Conservation (phyloP, 2,797 vertebrate genomes). For the Adelosebastes latens region DNA sequence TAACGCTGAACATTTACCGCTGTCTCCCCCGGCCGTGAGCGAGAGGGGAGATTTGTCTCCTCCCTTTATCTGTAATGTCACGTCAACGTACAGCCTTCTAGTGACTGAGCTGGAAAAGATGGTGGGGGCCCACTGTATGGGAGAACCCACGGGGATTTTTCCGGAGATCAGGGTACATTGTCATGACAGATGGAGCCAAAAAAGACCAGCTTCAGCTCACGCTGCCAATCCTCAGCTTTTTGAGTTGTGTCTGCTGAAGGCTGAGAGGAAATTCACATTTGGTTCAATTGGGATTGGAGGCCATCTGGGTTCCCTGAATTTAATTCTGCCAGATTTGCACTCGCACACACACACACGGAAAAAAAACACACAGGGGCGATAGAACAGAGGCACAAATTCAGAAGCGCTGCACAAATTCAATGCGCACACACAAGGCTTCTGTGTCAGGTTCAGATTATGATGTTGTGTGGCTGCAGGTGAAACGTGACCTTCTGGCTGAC, state of each 20-base stretch:
- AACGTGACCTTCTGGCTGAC: slow-evolving; percentile 53
- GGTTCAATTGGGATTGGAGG: slow-evolving; percentile 33
- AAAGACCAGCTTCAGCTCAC: slow-evolving; percentile 43
- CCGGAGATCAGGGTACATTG: slow-evolving; percentile 42
- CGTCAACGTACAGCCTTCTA: slow-evolving; percentile 37
- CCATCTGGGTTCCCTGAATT: slow-evolving; percentile 40
- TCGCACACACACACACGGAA: not conserved
- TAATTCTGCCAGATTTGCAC: slow-evolving; percentile 4
- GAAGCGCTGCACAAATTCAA: not conserved
- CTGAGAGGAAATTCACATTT: slow-evolving; percentile 40
- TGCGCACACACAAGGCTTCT: slow-evolving; percentile 20
- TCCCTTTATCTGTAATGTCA: slow-evolving; percentile 54
- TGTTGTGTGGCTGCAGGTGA: slow-evolving; percentile 63
- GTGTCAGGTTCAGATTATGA: slow-evolving; percentile 50
- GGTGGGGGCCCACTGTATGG: slow-evolving; percentile 30
- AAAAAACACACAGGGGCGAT: not conserved
- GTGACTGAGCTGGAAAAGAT: slow-evolving; percentile 57
- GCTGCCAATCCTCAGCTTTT: slow-evolving; percentile 32
- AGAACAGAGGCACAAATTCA: slow-evolving; percentile 13
- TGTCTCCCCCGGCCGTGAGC: slow-evolving; percentile 31
- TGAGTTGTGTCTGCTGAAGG: slow-evolving; percentile 36
- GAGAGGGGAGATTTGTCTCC: slow-evolving; percentile 45
- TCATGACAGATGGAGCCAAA: slow-evolving; percentile 55
- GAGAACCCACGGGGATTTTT: slow-evolving; percentile 47
- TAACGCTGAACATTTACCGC: slow-evolving; percentile 59